These are phyloP conservation scores for Ranitomeya imitator DNA, from an alignment of 2,113 vertebrate species.

Conservation along the genomic window DNA sequence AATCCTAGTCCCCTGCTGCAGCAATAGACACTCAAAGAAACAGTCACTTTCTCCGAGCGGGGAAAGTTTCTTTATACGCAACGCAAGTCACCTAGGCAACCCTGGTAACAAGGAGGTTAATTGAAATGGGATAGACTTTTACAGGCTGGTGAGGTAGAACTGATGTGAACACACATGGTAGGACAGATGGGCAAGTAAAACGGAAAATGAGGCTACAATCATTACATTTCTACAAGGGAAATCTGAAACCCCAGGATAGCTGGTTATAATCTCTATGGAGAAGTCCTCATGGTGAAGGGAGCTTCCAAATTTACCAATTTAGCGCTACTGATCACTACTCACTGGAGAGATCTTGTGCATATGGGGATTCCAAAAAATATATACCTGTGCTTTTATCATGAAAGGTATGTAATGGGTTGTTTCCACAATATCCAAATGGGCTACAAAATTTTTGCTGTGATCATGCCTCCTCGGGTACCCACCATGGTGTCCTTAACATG, in stretches of 20 bases:
- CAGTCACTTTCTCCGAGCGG: not conserved
- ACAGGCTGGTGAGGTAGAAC: not conserved
- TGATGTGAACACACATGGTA: not conserved
- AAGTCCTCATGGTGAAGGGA: not conserved
- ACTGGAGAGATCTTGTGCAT: not conserved
- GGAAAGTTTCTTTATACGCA: not conserved
- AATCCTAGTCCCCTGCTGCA: not conserved
- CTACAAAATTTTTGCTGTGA: not conserved
- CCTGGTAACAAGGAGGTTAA: not conserved
- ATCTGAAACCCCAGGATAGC: not conserved
- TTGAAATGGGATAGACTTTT: constrained; percentile 12
- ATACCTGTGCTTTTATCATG: not conserved
- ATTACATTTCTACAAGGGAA: not conserved
- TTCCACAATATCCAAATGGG: too few species aligned
- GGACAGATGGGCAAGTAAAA: not conserved
- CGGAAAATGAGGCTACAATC: not conserved
- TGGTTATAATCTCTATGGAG: not conserved
- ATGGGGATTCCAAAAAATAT: not conserved
- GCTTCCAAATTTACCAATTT: not conserved
- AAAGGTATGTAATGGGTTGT: not conserved
- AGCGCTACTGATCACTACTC: not conserved
- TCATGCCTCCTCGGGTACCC: not conserved
- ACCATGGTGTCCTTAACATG: not conserved
- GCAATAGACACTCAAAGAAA: not conserved
- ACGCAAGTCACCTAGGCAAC: not conserved